Percentiles rank a stretch among this genome's conserved stretches.
Conservation (phyloP, 1,140 invertebrate species). For the Coelopa frigida region DNA sequence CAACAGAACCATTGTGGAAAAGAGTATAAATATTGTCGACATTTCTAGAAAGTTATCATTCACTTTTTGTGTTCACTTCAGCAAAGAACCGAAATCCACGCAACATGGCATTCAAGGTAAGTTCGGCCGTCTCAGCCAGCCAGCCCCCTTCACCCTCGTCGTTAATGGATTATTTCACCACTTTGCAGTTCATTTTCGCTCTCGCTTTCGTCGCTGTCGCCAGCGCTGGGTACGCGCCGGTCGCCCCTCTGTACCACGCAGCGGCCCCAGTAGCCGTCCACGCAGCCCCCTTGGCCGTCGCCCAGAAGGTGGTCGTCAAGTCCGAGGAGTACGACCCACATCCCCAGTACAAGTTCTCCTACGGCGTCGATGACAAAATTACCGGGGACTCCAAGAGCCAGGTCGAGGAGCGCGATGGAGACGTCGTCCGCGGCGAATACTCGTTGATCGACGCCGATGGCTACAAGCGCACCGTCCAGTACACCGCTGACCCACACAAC, state of each 20-base stretch:
- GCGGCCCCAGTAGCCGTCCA: neutral
- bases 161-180: neutral
- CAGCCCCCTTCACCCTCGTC: neutral
- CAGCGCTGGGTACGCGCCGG: conserved; percentile 28
- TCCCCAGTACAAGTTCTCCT: conserved; percentile 47
- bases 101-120: conserved; percentile 40
- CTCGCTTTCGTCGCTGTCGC: conserved; percentile 23
- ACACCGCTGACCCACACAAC: conserved; percentile 46
- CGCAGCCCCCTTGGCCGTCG: neutral
- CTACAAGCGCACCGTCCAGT: conserved; percentile 47
- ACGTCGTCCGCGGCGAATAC: conserved; percentile 47
- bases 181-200: conserved; percentile 8
- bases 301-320: conserved; percentile 18
- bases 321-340: conserved; percentile 25
- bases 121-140: conserved; percentile 2
- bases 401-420: conserved; percentile 50
- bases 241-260: conserved; percentile 17
- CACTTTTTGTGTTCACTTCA: conserved; percentile 26
- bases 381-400: conserved; percentile 53
- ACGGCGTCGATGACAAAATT: conserved; percentile 44
- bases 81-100: conserved; percentile 25
- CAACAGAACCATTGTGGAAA: no score
- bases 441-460: conserved; percentile 51
- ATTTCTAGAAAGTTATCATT: conserved; percentile 33
- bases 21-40: conserved; percentile 25